These are phyloP conservation scores for Seira musarum DNA, from an alignment of 2,888 invertebrate genomes.

Conservation along the genomic window DNA sequence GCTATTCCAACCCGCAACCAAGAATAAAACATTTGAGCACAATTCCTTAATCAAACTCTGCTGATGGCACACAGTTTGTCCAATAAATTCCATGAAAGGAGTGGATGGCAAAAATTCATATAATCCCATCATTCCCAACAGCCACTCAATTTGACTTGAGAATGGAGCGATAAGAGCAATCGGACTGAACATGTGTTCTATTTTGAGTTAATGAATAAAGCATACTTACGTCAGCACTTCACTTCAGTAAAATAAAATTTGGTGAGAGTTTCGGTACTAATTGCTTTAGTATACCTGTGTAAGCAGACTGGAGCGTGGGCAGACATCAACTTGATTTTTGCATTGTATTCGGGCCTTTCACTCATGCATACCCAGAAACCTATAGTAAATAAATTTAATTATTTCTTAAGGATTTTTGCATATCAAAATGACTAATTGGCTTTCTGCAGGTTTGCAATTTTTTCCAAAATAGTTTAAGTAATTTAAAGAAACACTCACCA, in stretches of 20 bases:
- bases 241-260: too few relatives aligned
- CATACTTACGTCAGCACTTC: too few relatives aligned
- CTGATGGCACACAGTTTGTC: conserved; percentile 76
- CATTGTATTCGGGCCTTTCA: conserved; percentile 69
- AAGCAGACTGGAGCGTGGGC: conserved; percentile 61
- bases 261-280: too few relatives aligned
- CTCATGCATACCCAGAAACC: conserved; percentile 64
- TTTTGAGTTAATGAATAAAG: too few relatives aligned
- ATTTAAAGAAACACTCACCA: not conserved
- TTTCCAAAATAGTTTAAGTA: conserved; percentile 70
- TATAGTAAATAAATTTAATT: not conserved
- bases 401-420: too few relatives aligned
- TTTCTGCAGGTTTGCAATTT: too few relatives aligned
- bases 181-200: conserved; percentile 79
- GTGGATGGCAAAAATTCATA: conserved; percentile 80
- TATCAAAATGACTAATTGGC: too few relatives aligned
- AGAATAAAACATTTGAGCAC: conserved; percentile 80
- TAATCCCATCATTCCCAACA: conserved; percentile 74
- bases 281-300: conserved; percentile 70
- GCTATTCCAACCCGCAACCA: conserved; percentile 76
- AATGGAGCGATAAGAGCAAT: not conserved
- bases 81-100: conserved; percentile 75
- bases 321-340: conserved; percentile 62
- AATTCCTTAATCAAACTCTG: conserved; percentile 76
- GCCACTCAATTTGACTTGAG: conserved; percentile 71